Base-by-base conservation (phyloP, 2,797 vertebrate genomes). In the Enteromius anoplus region DNA sequence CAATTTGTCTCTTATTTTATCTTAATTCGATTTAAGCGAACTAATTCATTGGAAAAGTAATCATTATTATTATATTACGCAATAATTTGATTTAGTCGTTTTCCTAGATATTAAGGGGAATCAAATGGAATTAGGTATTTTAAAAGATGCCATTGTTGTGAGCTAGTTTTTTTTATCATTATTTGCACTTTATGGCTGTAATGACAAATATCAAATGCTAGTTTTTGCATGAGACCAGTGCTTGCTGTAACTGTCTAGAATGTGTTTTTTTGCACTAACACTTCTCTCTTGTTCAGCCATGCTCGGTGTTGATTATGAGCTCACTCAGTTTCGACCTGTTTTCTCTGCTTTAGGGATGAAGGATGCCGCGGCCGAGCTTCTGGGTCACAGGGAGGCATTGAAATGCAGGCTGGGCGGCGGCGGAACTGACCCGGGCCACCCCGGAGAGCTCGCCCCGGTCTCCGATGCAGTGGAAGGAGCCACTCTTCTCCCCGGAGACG, bases 351-450 rank as follows among this genome's bases (percentile, higher is more conserved):
- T 93, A 98, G 97, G 98, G 93, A 98, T 99, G 97, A 99, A 98
- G 93, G 97, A 99, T 93, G 97, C 87, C 55, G 78, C 97, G 88
- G 93, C 93, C 58, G 97, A 98, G 95, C 94, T 98, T 85, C 95
- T 98, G 89, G 98, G 97, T 91, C 97, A 99, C 91, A 95, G 97
- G 92, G 98, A 99, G 88, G 96, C 96, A 89, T 95, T 98, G 80
- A 99, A 99, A 92, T 98, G 97, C 87, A 95, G 98, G 88, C 93
- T 98, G 88, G 97, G 97, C 40, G 96, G 77, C 68, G 85, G 81
- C 37, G 81, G 97, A 69, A 96, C 96, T 72, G 96, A 96, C 85
- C 93, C 95, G 85, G 96, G 95, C 78, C 97, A 98, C 91, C 96
- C 96, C 40, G 97, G 97, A 87, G 97, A 99, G 91, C 95, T 98